These are phyloP conservation scores for Eubucco bourcierii DNA, from an alignment of 2,113 vertebrate species.

Conservation along the genomic window DNA sequence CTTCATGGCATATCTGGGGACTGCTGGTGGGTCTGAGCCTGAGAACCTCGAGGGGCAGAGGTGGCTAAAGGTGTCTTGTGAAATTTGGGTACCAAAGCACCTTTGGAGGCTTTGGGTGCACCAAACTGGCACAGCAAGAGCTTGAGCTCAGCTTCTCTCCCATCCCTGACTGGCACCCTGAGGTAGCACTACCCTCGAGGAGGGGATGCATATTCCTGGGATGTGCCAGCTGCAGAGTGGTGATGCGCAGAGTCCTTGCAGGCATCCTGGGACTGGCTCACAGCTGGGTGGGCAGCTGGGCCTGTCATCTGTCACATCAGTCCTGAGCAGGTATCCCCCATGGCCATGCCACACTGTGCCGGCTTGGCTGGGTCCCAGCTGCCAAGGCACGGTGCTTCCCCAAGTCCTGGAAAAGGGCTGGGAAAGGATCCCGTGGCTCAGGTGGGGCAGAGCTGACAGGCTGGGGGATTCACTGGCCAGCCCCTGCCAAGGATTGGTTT, in stretches of 20 bases:
- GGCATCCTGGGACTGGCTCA: background rate
- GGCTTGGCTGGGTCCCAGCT: slow-evolving; percentile 16
- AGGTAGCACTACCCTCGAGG: fast-evolving
- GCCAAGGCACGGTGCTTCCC: slow-evolving; percentile 52
- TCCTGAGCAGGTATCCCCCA: slow-evolving; percentile 33
- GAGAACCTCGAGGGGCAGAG: background rate
- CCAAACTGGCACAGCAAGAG: background rate
- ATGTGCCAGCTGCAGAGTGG: background rate
- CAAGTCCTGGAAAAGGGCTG: slow-evolving; percentile 54
- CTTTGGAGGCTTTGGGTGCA: background rate
- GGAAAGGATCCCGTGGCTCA: slow-evolving; percentile 46
- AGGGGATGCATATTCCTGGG: background rate
- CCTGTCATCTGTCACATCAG: slow-evolving; percentile 3
- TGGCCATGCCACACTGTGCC: background rate
- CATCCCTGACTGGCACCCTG: background rate
- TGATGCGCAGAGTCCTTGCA: background rate
- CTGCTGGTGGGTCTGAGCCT: background rate
- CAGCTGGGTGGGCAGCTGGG: background rate
- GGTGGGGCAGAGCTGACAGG: background rate
- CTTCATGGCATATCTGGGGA: fast-evolving
- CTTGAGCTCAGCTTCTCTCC: background rate
- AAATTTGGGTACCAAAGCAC: background rate
- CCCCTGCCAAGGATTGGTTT: slow-evolving; percentile 56
- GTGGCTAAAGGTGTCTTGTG: background rate
- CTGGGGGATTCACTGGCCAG: background rate